These are phyloP conservation scores for Syncerus caffer DNA, from an alignment of 2,797 vertebrate genomes.

Conservation along the genomic window DNA sequence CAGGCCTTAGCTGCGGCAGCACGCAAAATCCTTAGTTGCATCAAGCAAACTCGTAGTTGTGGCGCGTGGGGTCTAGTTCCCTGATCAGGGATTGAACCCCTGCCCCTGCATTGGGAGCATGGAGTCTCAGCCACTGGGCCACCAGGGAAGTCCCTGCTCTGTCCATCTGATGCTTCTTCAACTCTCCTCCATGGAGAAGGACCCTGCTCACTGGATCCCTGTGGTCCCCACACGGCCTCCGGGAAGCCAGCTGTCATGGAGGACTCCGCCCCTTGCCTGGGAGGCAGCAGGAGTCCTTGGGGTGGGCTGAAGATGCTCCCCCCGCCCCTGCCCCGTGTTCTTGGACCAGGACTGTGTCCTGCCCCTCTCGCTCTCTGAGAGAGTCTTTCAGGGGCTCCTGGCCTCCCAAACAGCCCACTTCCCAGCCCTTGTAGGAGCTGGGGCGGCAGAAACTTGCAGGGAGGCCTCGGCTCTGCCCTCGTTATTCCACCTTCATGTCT, in stretches of 20 bases:
- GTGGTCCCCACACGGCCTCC: neutral
- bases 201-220: neutral
- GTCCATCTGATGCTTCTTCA: too few species aligned
- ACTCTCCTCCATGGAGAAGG: neutral
- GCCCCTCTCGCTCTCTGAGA: neutral
- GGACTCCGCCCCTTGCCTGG: neutral
- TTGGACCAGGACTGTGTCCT: neutral
- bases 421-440: neutral
- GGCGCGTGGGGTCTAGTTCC: neutral
- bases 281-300: neutral
- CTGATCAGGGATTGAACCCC: neutral
- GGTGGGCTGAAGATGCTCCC: neutral
- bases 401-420: too few species aligned
- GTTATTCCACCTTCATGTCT: neutral
- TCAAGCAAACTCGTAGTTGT: neutral
- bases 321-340: rapidly evolving
- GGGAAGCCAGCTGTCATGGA: neutral
- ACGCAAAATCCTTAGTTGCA: neutral
- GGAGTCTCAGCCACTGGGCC: neutral
- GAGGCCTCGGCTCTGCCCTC: neutral
- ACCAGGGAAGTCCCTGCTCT: neutral
- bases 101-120: neutral
- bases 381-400: neutral
- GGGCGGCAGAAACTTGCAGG: too few species aligned
- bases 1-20: neutral